Conservation (phyloP, 1,140 invertebrate genomes). For the Hesperophylax magnus region DNA sequence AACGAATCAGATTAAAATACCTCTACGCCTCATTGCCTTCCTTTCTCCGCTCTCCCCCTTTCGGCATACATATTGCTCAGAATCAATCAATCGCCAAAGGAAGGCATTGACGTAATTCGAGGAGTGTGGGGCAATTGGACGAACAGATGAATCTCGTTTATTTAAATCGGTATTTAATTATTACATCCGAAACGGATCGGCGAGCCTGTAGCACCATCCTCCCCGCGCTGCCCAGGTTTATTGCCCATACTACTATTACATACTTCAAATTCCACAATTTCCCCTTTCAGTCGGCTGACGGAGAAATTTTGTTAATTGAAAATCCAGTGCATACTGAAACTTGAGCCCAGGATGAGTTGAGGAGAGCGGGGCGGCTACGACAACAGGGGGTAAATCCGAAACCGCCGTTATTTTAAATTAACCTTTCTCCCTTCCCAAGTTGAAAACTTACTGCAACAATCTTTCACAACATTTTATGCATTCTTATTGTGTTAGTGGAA, state of each 20-base stretch:
- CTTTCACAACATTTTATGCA: too few species aligned
- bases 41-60: background rate
- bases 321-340: slow-evolving; percentile 38
- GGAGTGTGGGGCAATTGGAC: slow-evolving; percentile 25
- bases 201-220: background rate
- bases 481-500: too few species aligned
- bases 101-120: slow-evolving; percentile 22
- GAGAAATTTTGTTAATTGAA: slow-evolving; percentile 44
- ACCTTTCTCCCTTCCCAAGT: too few species aligned
- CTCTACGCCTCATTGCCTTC: slow-evolving; percentile 16
- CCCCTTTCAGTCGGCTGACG: slow-evolving; percentile 16
- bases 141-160: slow-evolving; percentile 32
- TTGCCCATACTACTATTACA: background rate
- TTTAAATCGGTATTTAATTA: slow-evolving; percentile 48
- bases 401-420: too few species aligned
- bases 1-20: slow-evolving; percentile 26
- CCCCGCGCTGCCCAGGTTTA: background rate
- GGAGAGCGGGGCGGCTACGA: too few species aligned
- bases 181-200: slow-evolving; percentile 42
- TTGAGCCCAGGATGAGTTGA: background rate
- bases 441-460: too few species aligned
- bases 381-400: too few species aligned
- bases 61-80: slow-evolving; percentile 9
- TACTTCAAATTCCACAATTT: slow-evolving; percentile 9
- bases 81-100: slow-evolving; percentile 40